Evolutionary conservation across 2,797 vertebrate genomes (phyloP).

Genomic region (Alcedo atthis): DNA sequence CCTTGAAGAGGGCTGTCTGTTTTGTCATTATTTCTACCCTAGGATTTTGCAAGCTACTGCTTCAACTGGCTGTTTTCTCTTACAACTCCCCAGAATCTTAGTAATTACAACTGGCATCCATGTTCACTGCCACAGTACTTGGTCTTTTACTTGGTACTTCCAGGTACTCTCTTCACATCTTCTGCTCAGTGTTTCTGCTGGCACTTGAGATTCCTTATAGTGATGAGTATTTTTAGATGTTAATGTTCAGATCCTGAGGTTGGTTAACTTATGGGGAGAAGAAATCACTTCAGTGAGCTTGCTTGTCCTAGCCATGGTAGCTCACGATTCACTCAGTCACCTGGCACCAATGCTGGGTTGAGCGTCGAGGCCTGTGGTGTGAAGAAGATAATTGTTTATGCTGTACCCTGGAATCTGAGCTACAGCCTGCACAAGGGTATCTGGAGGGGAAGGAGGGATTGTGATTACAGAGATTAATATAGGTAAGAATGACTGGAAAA

Average conservation of each 20-base stretch:
- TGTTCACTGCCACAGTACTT: neutral
- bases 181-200: neutral
- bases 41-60: neutral
- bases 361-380: neutral
- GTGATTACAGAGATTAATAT: neutral
- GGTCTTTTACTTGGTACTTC: neutral
- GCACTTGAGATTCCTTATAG: neutral
- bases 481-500: neutral
- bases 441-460: neutral
- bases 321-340: neutral
- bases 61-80: neutral
- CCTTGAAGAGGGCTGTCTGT: neutral
- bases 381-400: neutral
- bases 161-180: neutral
- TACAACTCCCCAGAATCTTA: neutral
- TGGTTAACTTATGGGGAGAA: neutral
- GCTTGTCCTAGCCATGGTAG: neutral
- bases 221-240: neutral
- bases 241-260: neutral
- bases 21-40: conserved; percentile 15
- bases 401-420: neutral
- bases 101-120: neutral
- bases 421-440: neutral
- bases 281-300: neutral
- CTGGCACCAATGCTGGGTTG: neutral